Conservation (phyloP, 2,113 vertebrate species). For the Scalopus aquaticus region DNA sequence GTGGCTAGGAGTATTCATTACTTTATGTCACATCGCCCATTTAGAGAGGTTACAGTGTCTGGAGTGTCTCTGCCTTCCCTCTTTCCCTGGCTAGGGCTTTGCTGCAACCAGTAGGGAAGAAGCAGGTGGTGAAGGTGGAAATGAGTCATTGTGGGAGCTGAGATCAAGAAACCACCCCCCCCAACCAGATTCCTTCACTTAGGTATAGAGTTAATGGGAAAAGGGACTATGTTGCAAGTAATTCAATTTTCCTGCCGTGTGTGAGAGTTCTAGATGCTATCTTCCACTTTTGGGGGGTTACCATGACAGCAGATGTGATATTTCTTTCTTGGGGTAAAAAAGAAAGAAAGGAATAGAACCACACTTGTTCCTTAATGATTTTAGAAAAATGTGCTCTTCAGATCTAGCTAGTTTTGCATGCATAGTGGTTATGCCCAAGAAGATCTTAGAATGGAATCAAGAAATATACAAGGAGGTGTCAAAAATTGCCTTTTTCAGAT, state of each 20-base stretch:
- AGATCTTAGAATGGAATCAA: constrained; percentile 37
- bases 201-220: background rate
- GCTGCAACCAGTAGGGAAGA: background rate
- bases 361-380: background rate
- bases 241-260: constrained; percentile 33
- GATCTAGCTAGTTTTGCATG: constrained; percentile 35
- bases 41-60: background rate
- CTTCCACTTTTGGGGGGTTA: constrained; percentile 49
- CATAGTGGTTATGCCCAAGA: background rate
- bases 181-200: background rate
- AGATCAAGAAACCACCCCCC: background rate
- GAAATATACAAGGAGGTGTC: background rate
- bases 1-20: background rate
- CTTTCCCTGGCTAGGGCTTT: background rate
- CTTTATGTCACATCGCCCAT: background rate
- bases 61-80: background rate
- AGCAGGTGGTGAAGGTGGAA: background rate
- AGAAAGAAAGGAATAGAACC: constrained; percentile 5
- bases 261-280: constrained; percentile 21
- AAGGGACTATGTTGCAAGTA: background rate
- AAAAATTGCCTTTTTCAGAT: background rate
- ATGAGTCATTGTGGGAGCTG: background rate
- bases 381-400: constrained; percentile 46
- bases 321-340: constrained; percentile 22
- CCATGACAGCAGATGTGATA: constrained; percentile 59